Percentiles rank a stretch among this genome's conserved stretches.
phyloP scores from a whole-genome alignment of 2,888 invertebrate species.

The Eupithecia exiguata region DNA sequence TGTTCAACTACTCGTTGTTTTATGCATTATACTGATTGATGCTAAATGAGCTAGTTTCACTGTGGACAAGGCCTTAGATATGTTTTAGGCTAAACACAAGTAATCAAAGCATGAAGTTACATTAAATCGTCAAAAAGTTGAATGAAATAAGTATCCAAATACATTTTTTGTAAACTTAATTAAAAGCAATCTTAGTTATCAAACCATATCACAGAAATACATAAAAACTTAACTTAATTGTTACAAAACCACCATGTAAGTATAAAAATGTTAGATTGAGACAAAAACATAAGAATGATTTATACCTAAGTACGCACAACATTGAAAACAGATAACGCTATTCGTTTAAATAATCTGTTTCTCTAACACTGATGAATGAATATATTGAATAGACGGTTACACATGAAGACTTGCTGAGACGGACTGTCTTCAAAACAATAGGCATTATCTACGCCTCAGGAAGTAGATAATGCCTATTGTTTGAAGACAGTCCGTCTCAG shows the following conservation, averaged over 20 bases:
- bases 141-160: constrained; percentile 1
- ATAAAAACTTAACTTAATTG: constrained; percentile 6
- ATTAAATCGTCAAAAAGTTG: neutral
- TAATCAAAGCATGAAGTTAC: neutral
- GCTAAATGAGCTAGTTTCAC: neutral
- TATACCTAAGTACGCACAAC: constrained; percentile 11
- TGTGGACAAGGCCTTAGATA: neutral
- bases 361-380: constrained; percentile 18
- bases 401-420: neutral
- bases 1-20: neutral
- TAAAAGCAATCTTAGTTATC: neutral
- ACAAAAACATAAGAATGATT: constrained; percentile 11
- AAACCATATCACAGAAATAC: constrained; percentile 14
- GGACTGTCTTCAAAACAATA: too few relatives aligned
- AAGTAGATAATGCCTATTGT: too few relatives aligned
- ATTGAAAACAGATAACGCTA: constrained; percentile 36
- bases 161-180: neutral
- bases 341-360: constrained; percentile 33
- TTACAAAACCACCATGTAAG: neutral
- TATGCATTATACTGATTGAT: neutral
- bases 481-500: too few relatives aligned
- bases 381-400: neutral
- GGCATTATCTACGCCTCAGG: too few relatives aligned
- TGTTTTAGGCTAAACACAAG: constrained; percentile 17
- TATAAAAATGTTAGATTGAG: constrained; percentile 30